Evolutionary conservation across 2,113 vertebrate species (phyloP).

Genomic region (Gallinago media): DNA sequence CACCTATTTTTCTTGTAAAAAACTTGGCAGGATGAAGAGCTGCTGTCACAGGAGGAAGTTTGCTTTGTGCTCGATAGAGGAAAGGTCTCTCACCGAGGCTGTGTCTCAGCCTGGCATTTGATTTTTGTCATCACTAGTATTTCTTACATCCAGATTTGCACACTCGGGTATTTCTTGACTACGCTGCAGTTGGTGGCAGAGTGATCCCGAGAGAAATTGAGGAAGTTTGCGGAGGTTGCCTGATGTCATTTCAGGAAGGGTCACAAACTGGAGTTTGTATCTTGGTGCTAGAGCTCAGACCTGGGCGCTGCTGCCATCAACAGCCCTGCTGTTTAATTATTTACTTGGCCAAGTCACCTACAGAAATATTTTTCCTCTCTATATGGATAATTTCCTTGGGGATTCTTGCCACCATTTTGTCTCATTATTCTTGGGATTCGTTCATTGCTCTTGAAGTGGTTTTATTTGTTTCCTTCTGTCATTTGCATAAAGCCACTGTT

Average conservation of each 20-base stretch:
- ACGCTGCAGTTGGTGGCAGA: neutral
- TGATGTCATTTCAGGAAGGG: neutral
- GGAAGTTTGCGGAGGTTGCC: neutral
- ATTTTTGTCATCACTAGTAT: neutral
- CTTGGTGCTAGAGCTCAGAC: neutral
- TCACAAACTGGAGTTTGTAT: neutral
- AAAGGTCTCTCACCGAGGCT: neutral
- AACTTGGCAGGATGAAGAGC: neutral
- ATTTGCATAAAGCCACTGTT: constrained; percentile 13
- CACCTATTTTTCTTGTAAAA: neutral
- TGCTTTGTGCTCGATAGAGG: neutral
- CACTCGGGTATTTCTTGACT: fast-evolving
- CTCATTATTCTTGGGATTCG: neutral
- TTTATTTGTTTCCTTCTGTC: constrained; percentile 19
- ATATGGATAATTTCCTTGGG: neutral
- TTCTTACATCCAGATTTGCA: neutral
- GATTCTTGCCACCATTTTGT: neutral
- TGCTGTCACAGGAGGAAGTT: neutral
- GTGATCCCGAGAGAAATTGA: neutral
- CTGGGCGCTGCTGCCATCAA: neutral
- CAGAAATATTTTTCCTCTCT: neutral
- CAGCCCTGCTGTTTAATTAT: neutral
- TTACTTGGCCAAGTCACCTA: neutral
- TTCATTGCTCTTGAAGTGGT: neutral
- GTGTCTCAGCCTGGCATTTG: neutral